These are phyloP conservation scores for Bombyx huttoni DNA, from an alignment of 2,888 invertebrate species.

Conservation along the genomic window DNA sequence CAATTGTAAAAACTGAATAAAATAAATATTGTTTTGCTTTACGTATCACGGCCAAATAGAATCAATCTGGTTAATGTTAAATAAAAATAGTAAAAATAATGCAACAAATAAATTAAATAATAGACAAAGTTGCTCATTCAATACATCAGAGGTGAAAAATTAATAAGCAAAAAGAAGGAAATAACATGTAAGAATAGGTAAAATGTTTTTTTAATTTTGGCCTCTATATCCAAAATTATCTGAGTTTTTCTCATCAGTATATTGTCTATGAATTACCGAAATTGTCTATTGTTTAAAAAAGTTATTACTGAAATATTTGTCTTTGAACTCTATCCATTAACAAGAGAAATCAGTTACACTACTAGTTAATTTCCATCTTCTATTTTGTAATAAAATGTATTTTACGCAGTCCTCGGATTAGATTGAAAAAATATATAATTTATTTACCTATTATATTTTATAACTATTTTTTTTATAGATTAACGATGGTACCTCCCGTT, in stretches of 20 bases:
- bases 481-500: neutral
- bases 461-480: neutral
- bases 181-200: no score
- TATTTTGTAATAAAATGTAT: neutral
- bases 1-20: no score
- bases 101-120: no score
- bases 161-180: no score
- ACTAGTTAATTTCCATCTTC: slow-evolving; percentile 4
- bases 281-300: slow-evolving; percentile 7
- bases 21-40: no score
- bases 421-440: neutral
- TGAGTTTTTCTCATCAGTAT: no score
- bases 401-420: neutral
- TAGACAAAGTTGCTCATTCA: no score
- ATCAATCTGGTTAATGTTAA: no score
- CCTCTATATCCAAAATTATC: neutral
- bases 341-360: slow-evolving; percentile 5
- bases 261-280: neutral
- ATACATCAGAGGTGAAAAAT: no score
- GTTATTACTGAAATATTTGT: slow-evolving; percentile 9
- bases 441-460: neutral
- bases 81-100: no score
- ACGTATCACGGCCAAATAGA: no score
- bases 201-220: neutral
- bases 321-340: slow-evolving; percentile 19